These are phyloP conservation scores for Onychostoma macrolepis DNA, from an alignment of 2,113 vertebrate genomes.

Conservation along the genomic window DNA sequence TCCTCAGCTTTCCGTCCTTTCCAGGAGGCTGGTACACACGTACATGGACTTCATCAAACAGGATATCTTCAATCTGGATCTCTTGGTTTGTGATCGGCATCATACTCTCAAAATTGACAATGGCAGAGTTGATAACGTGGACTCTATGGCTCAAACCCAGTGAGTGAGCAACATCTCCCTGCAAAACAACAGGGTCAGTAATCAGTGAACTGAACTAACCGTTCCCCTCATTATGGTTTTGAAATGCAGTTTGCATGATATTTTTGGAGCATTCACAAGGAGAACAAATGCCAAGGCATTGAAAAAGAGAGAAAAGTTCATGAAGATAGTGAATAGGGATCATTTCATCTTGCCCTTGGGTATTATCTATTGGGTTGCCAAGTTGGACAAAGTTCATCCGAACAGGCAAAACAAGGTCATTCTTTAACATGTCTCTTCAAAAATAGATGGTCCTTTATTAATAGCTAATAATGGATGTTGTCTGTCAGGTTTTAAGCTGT, in stretches of 20 bases:
- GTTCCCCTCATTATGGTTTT: conserved; percentile 18
- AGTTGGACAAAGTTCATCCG: conserved; percentile 43
- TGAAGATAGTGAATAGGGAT: conserved; percentile 3
- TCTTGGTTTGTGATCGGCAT: conserved; percentile 62
- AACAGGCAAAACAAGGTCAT: conserved; percentile 14
- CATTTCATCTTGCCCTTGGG: conserved; percentile 12
- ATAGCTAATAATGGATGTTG: background rate
- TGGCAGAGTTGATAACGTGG: conserved; percentile 70
- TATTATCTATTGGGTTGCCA: background rate
- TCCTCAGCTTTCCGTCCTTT: conserved; percentile 74
- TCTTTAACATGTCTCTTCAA: background rate
- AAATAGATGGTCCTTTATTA: background rate
- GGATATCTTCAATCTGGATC: conserved; percentile 81
- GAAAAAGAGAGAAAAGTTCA: conserved; percentile 21
- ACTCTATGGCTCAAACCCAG: conserved; percentile 81
- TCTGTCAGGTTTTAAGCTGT: background rate
- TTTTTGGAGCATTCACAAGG: background rate
- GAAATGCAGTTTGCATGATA: conserved; percentile 17
- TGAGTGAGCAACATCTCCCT: conserved; percentile 81
- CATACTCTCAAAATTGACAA: conserved; percentile 70
- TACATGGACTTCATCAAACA: conserved; percentile 85
- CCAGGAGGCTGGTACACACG: conserved; percentile 85
- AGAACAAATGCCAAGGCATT: too few relatives aligned
- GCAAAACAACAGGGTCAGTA: conserved; percentile 15
- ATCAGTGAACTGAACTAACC: background rate